Evolutionary conservation across 2,797 vertebrate species (phyloP).

Genomic region (Chromobotia macracanthus): DNA sequence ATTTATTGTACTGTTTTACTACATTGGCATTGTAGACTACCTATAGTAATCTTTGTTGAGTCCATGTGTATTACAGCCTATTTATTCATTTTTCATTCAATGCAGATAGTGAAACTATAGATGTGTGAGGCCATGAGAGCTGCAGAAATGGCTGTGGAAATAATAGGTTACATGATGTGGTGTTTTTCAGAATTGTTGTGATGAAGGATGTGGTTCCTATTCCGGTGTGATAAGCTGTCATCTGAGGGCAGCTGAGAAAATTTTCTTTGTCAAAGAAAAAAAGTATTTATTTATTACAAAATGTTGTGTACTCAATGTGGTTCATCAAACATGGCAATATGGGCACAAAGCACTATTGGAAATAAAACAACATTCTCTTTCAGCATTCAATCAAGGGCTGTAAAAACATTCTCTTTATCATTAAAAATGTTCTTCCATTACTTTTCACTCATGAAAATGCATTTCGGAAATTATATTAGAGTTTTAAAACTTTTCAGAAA

Average conservation of each 20-base stretch:
- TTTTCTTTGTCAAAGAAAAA: too few relatives aligned
- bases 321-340: too few relatives aligned
- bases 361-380: too few relatives aligned
- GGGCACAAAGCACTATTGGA: too few relatives aligned
- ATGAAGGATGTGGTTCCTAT: not conserved
- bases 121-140: constrained; percentile 9
- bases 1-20: too few relatives aligned
- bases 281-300: too few relatives aligned
- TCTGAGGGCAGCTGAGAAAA: too few relatives aligned
- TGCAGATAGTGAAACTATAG: not conserved
- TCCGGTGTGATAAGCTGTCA: not conserved
- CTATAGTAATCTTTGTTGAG: too few relatives aligned
- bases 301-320: too few relatives aligned
- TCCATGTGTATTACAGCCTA: not conserved
- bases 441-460: not conserved
- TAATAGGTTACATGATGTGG: not conserved
- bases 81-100: constrained; percentile 34
- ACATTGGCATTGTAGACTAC: not conserved
- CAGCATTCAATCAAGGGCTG: too few relatives aligned
- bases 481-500: not conserved
- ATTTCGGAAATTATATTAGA: not conserved
- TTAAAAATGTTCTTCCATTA: not conserved
- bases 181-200: not conserved
- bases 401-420: not conserved
- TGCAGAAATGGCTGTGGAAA: not conserved